Conservation (phyloP, 2,888 invertebrate species). For the Therioaphis trifolii region DNA sequence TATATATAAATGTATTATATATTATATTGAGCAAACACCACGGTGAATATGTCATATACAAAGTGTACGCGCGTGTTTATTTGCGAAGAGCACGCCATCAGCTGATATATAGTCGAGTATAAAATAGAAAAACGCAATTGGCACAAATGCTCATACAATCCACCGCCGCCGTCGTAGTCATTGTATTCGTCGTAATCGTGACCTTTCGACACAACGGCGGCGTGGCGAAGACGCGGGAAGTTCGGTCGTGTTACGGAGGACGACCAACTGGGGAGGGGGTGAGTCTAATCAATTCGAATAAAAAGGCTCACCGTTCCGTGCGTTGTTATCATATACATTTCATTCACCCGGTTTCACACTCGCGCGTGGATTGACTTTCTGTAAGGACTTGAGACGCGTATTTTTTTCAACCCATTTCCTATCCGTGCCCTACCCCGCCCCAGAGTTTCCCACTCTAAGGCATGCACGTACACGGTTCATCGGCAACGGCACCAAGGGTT, state of each 20-base stretch:
- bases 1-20: not conserved
- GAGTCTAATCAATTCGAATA: constrained; percentile 7
- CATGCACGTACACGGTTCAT: too few relatives aligned
- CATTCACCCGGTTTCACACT: not conserved
- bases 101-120: too few relatives aligned
- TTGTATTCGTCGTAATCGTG: not conserved
- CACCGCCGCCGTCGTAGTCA: not conserved
- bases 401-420: not conserved
- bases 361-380: not conserved
- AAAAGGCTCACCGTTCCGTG: not conserved
- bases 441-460: too few relatives aligned
- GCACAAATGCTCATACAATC: not conserved
- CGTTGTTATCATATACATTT: too few relatives aligned
- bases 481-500: too few relatives aligned
- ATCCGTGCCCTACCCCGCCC: too few relatives aligned
- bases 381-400: not conserved
- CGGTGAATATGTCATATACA: not conserved
- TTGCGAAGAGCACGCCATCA: not conserved
- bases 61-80: not conserved
- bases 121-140: not conserved
- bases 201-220: not conserved
- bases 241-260: too few relatives aligned
- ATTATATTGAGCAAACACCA: not conserved
- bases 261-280: too few relatives aligned
- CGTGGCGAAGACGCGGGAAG: too few relatives aligned